Evolutionary conservation across 2,113 vertebrate species (phyloP).

Genomic region (Numenius arquata): DNA sequence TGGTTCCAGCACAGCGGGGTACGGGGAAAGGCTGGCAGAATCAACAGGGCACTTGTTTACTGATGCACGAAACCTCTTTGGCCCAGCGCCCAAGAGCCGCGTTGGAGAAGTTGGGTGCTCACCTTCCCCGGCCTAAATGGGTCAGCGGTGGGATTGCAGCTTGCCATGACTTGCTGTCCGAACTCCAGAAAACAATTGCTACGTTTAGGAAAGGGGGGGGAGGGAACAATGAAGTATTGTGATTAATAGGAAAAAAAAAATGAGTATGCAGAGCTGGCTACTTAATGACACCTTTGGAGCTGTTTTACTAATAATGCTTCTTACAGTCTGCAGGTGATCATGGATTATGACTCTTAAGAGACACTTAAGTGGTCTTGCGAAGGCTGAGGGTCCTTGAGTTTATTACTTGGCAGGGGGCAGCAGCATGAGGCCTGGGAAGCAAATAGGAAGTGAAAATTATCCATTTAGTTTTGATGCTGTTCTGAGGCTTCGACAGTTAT

Average conservation of each 20-base stretch:
- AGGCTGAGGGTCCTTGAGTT: background rate
- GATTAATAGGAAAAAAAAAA: background rate
- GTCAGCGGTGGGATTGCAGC: background rate
- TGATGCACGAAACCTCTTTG: background rate
- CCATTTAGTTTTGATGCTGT: background rate
- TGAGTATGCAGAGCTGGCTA: background rate
- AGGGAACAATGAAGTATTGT: background rate
- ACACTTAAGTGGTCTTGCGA: background rate
- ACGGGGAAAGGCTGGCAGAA: background rate
- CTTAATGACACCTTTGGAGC: background rate
- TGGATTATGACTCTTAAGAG: background rate
- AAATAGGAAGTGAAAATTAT: background rate
- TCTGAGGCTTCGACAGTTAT: background rate
- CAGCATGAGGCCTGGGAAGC: background rate
- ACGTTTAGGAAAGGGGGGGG: background rate
- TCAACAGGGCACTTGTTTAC: background rate
- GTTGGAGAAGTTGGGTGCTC: background rate
- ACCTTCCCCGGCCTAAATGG: background rate
- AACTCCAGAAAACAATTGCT: background rate
- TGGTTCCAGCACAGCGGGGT: background rate
- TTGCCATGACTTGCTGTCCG: background rate
- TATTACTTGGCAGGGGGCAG: background rate
- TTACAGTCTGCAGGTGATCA: background rate
- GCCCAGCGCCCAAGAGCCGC: background rate
- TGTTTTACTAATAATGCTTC: background rate